Evolutionary conservation across 2,888 invertebrate species (phyloP).

Genomic region (Chymomyza caudatula): DNA sequence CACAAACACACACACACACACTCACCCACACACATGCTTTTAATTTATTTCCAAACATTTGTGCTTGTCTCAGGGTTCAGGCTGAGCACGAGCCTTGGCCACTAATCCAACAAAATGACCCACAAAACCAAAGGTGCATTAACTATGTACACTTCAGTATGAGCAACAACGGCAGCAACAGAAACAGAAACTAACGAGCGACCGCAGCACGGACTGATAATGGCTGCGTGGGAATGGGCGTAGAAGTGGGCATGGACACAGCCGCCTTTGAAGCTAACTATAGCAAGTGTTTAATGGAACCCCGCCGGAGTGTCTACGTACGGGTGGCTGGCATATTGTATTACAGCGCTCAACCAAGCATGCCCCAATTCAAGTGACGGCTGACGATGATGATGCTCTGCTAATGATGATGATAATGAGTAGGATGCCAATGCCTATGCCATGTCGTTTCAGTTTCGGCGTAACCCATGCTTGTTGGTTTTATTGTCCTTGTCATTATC

Average conservation of each 20-base stretch:
- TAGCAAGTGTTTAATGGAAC: not conserved
- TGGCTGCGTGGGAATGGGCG: conserved; percentile 7
- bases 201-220: conserved; percentile 10
- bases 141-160: conserved; percentile 9
- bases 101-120: conserved; percentile 38
- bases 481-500: not conserved
- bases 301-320: not conserved
- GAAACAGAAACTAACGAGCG: not conserved
- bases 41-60: conserved; percentile 13
- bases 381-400: not conserved
- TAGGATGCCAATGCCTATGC: not conserved
- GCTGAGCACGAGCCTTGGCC: not conserved
- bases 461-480: not conserved
- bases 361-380: not conserved
- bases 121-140: conserved; percentile 38
- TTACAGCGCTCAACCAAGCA: conserved; percentile 1
- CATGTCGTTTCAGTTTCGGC: too few species aligned
- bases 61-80: not conserved
- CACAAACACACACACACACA: conserved; percentile 12
- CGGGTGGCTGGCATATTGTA: conserved; percentile 6
- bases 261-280: conserved; percentile 1
- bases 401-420: not conserved
- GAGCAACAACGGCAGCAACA: not conserved
- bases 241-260: not conserved
- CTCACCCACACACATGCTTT: not conserved